phyloP scores from a whole-genome alignment of 2,888 invertebrate genomes.

The Coleophora flavipennella region DNA sequence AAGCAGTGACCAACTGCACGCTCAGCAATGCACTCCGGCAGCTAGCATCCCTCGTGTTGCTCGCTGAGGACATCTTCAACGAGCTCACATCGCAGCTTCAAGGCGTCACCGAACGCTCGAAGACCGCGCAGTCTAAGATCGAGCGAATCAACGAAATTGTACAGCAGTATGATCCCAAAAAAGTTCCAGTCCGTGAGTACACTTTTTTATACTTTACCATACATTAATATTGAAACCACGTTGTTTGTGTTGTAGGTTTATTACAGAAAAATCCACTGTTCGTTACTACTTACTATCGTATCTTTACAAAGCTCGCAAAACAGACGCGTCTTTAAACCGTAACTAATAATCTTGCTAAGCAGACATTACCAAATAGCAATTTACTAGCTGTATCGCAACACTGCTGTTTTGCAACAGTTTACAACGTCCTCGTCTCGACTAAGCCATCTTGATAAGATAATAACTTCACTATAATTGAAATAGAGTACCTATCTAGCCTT shows the following conservation, averaged over 20 bases:
- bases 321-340: too few species aligned
- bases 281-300: too few species aligned
- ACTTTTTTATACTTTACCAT: background rate
- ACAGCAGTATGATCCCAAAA: slow-evolving; percentile 86
- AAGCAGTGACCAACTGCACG: slow-evolving; percentile 89
- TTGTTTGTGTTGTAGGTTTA: too few species aligned
- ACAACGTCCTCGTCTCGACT: background rate
- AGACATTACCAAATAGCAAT: too few species aligned
- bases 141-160: slow-evolving; percentile 80
- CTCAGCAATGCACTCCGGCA: slow-evolving; percentile 88
- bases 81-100: slow-evolving; percentile 84
- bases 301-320: too few species aligned
- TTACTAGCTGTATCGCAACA: too few species aligned
- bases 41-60: slow-evolving; percentile 85
- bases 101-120: slow-evolving; percentile 81
- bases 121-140: slow-evolving; percentile 79
- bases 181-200: slow-evolving; percentile 95
- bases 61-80: slow-evolving; percentile 89
- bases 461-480: slow-evolving; percentile 4
- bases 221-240: too few species aligned
- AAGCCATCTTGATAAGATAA: background rate
- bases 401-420: background rate
- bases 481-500: slow-evolving; percentile 5
- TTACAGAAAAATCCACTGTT: too few species aligned
- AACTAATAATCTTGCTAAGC: too few species aligned